These are phyloP conservation scores for Theonella swinhoei DNA, from an alignment of 37 sponge, comb jelly and placozoan genomes.

Conservation along the genomic window DNA sequence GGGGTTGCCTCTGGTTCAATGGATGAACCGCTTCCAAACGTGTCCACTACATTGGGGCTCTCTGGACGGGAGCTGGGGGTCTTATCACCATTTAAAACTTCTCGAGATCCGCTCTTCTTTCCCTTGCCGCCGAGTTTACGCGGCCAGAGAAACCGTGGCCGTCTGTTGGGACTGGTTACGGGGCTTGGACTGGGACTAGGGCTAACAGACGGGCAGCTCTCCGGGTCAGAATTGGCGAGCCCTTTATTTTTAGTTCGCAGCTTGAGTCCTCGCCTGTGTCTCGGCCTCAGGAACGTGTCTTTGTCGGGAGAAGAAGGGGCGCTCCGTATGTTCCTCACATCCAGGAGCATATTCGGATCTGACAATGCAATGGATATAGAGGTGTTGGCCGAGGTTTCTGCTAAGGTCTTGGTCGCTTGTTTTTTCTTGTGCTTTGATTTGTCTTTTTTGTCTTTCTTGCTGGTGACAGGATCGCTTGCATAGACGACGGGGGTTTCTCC, in stretches of 20 bases:
- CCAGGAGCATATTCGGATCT: background rate
- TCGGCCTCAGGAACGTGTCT: background rate
- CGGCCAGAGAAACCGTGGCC: background rate
- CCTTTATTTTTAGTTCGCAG: background rate
- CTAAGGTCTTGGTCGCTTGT: background rate
- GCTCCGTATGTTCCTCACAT: too few species aligned
- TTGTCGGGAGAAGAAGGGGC: background rate
- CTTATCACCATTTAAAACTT: slow-evolving; percentile 14
- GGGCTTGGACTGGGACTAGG: slow-evolving; percentile 8
- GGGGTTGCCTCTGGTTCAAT: slow-evolving; percentile 38
- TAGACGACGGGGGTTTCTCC: background rate
- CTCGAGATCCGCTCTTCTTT: background rate
- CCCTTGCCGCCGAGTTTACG: slow-evolving; percentile 18
- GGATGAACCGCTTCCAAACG: background rate
- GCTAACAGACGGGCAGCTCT: background rate
- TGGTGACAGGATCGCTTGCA: background rate
- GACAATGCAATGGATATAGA: background rate
- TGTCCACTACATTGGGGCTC: background rate
- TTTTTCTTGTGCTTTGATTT: background rate
- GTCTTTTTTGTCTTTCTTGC: background rate
- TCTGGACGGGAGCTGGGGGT: background rate
- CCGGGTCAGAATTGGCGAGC: background rate
- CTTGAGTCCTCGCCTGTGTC: background rate
- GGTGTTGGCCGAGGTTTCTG: background rate
- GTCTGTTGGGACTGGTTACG: background rate